Evolutionary conservation across 2,888 invertebrate species (phyloP).

Genomic region (Ischnura elegans): DNA sequence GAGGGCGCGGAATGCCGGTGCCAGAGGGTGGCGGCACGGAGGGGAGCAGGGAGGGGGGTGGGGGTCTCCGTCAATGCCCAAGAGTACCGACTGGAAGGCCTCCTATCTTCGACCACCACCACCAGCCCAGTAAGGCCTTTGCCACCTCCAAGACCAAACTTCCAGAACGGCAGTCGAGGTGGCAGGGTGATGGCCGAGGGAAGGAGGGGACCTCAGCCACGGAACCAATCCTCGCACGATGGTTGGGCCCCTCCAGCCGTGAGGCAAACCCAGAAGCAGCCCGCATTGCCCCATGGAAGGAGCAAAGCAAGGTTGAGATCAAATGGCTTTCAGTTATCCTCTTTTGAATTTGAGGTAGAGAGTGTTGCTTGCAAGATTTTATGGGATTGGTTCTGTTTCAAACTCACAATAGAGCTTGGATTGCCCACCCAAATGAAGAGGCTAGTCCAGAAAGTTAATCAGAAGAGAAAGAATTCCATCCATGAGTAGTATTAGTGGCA

Average conservation of each 20-base stretch:
- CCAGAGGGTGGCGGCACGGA: conserved; percentile 68
- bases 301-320: not conserved
- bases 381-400: too few relatives aligned
- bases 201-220: conserved; percentile 16
- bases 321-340: not conserved
- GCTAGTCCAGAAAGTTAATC: too few relatives aligned
- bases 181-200: conserved; percentile 44
- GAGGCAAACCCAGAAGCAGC: conserved; percentile 31
- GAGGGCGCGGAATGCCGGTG: conserved; percentile 60
- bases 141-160: conserved; percentile 10
- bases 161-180: not conserved
- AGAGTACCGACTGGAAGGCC: conserved; percentile 50
- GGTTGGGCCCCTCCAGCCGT: conserved; percentile 31
- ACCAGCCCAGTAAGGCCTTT: conserved; percentile 19
- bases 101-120: not conserved
- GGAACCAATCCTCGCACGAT: conserved; percentile 36
- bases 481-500: too few relatives aligned
- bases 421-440: too few relatives aligned
- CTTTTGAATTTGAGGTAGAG: not conserved
- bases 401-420: too few relatives aligned
- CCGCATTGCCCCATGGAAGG: conserved; percentile 33
- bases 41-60: conserved; percentile 64
- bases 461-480: too few relatives aligned
- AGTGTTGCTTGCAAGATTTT: too few relatives aligned
- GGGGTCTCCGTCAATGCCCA: not conserved